Evolutionary conservation across 2,797 vertebrate species (phyloP).

Genomic region (Arrhamphus sclerolepis): DNA sequence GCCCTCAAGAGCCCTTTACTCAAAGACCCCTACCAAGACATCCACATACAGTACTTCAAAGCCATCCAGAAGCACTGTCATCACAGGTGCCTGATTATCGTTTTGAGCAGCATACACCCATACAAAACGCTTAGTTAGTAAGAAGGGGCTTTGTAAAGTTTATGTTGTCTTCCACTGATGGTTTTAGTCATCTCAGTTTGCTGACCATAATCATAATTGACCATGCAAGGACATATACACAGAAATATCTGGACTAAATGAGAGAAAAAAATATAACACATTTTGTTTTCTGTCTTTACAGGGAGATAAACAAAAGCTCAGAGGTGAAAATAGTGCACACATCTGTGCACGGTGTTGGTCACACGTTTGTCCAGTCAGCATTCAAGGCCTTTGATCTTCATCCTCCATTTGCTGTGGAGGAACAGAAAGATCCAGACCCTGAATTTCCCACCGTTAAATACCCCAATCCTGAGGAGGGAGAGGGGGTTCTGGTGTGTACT

Average conservation of each 20-base stretch:
- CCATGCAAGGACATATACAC: too few species aligned
- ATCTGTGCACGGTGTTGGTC: constrained; percentile 95
- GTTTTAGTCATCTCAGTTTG: not conserved
- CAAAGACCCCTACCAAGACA: constrained; percentile 84
- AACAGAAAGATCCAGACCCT: constrained; percentile 95
- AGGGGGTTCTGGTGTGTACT: constrained; percentile 90
- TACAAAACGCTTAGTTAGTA: not conserved
- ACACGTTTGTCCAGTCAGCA: constrained; percentile 91
- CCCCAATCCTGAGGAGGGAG: constrained; percentile 97
- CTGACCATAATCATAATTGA: too few species aligned
- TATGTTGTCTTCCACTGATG: not conserved
- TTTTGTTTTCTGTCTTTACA: constrained; percentile 52
- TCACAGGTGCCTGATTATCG: constrained; percentile 83
- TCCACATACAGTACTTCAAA: constrained; percentile 87
- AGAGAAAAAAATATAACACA: not conserved
- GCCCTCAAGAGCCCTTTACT: constrained; percentile 84
- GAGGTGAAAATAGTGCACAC: constrained; percentile 95
- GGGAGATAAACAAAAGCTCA: constrained; percentile 88
- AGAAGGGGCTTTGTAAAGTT: too few species aligned
- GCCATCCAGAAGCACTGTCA: constrained; percentile 92
- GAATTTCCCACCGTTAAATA: constrained; percentile 97
- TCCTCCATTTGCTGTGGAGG: constrained; percentile 88
- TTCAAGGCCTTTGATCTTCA: constrained; percentile 90
- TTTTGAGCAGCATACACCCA: not conserved
- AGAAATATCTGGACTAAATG: too few species aligned